These are phyloP conservation scores for Scaptomyza parva DNA, from an alignment of 2,888 invertebrate genomes.

Conservation along the genomic window DNA sequence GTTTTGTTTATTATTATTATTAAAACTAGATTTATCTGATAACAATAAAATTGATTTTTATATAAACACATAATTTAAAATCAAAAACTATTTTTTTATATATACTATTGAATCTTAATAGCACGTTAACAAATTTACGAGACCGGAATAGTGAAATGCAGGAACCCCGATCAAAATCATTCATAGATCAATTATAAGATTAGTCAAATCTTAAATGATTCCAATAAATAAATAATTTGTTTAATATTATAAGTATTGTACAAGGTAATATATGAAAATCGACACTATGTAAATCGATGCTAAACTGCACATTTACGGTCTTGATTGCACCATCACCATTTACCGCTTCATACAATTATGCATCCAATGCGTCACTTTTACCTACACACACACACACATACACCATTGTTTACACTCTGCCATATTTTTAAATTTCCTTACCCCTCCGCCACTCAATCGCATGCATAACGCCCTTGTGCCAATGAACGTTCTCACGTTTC, in stretches of 20 bases:
- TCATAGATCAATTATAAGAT: not conserved
- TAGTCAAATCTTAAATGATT: not conserved
- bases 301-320: slow-evolving; percentile 4
- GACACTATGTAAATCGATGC: not conserved
- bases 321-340: slow-evolving; percentile 4
- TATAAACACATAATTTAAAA: no score
- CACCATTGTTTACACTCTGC: not conserved
- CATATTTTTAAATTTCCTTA: not conserved
- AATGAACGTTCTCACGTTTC: slow-evolving; percentile 61
- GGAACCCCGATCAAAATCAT: no score
- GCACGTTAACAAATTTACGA: no score
- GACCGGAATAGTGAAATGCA: no score
- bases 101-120: no score
- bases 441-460: no score
- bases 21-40: not conserved
- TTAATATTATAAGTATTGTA: not conserved
- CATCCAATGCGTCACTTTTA: slow-evolving; percentile 31
- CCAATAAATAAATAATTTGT: not conserved
- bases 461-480: slow-evolving; percentile 21
- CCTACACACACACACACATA: not conserved
- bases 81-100: no score
- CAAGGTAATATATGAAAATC: not conserved
- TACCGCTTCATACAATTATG: slow-evolving; percentile 12
- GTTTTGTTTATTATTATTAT: no score
- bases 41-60: not conserved